Evolutionary conservation across 2,888 invertebrate species (phyloP), one percentile per base, ranked within the genome.

Genomic region (Spilosoma lubricipeda): DNA sequence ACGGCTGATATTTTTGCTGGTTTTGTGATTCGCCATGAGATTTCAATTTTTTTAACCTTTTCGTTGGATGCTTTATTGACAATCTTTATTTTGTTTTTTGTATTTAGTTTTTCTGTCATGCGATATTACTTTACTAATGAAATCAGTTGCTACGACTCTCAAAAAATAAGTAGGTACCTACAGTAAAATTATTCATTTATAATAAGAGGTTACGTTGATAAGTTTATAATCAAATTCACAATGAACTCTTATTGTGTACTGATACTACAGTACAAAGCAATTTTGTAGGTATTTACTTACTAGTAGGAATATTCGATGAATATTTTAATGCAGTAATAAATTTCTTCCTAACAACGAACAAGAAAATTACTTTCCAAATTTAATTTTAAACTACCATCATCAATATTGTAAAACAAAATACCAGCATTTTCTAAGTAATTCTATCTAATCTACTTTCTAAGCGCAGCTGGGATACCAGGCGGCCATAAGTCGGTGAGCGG

Each of bases 401-500:
- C 65, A 42, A 59, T 72, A 75, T 71, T 82, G 71, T 68, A 71
- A 76, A 82, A 80, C 76, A 79, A 56, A n/a, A 68, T 75, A 78
- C 77, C 78, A 77, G 77, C 72, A 82, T 85, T 85, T 85, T 75
- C 76, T 70, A 76, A 78, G 81, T 80, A 84, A 85, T 84, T 84
- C 78, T 71, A 82, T 80, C 84, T 85, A 85, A 85, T 85, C 81
- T 85, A 85, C 81, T 85, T 85, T 84, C 81, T 81, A 78, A 84
- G 78, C 86, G 82, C 80, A 87, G 85, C 84, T 82, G 80, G 79
- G 77, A 82, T 86, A 91, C 90, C 80, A 89, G 89, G 90, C 81
- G 85, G 79, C 84, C 88, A 92, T 90, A 91, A 90, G 86, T 91
- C 87, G 83, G 73, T 80, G 72, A 84, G 85, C 86, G 91, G 91